Base-by-base conservation (phyloP, 1,140 invertebrate species). In the Oppia nitens region DNA sequence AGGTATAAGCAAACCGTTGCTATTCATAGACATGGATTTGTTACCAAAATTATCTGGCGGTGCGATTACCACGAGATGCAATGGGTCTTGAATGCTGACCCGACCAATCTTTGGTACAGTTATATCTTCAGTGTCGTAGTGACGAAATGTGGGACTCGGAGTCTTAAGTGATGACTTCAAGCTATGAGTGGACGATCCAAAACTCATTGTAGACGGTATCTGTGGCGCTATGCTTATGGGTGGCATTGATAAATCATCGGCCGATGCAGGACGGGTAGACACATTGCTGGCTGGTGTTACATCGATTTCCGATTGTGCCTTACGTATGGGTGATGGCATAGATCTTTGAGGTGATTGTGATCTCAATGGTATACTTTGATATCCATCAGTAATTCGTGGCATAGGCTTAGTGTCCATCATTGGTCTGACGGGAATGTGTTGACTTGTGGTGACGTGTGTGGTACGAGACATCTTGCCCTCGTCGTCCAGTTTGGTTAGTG, bases 401-500 rank as follows among this genome's bases (percentile, higher is more conserved):
- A 9, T 17, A 40, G 32, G 32, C 17, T 9, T 40, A 9, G 6
- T 40, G 32, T 17, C 6, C 32, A 40, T 40, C 17, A 17, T 40
- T 9, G 6, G 32, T 17, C 32, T 40, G 3, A 48, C 54, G 23
- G 54, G 54, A 12, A 56, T 23, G 17, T 56, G 32, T 56, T 32
- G 9, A 12, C n/a, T 25, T 23, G 29, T 56, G 17, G 20, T 40
- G 20, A 56, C 54, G 12, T 47, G 32, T 23, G 32, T 56, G 24
- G 32, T 56, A 9, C 54, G 9, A 17, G 54, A 56, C 29, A 56
- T 20, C 26, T 47, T 23, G 17, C 54, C 54, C 9, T 56, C 23
- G n/a, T 32, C 17, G n/a, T 45, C 23, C 29, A 56, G 25, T 56
- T 32, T 27, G 9, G 54, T 56, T 12, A 47, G 27, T 3, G 54